Evolutionary conservation across 2,888 invertebrate species (phyloP).

Genomic region (Temnothorax unifasciatus): DNA sequence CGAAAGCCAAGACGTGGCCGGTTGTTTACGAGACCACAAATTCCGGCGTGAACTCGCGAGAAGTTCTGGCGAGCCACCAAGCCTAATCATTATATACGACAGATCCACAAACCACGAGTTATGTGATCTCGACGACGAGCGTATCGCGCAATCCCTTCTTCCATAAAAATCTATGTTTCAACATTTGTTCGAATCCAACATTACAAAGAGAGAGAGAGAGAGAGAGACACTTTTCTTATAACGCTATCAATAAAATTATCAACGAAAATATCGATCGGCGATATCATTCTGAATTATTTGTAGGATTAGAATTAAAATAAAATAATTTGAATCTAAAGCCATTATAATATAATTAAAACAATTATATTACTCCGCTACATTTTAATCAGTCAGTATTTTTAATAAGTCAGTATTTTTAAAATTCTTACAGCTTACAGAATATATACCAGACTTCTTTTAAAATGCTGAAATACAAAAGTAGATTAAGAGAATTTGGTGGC

Average conservation of each 20-base stretch:
- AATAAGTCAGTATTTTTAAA: not conserved
- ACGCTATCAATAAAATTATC: not conserved
- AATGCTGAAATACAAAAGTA: not conserved
- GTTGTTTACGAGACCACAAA: slow-evolving; percentile 77
- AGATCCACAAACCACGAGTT: slow-evolving; percentile 67
- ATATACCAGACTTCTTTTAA: not conserved
- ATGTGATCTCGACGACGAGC: slow-evolving; percentile 60
- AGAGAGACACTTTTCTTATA: not conserved
- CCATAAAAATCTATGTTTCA: slow-evolving; percentile 26
- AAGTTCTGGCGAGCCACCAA: slow-evolving; percentile 71
- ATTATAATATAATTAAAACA: not conserved
- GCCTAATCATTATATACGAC: slow-evolving; percentile 72
- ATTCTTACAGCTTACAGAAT: not conserved
- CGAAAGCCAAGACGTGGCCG: slow-evolving; percentile 57
- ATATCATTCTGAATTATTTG: not conserved
- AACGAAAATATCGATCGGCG: not conserved
- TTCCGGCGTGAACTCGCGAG: slow-evolving; percentile 71
- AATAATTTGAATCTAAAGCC: not conserved
- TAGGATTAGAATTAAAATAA: not conserved
- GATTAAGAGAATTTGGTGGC: not conserved
- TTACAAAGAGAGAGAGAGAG: not conserved
- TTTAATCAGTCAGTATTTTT: not conserved
- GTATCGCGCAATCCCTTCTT: slow-evolving; percentile 22
- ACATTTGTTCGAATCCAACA: not conserved
- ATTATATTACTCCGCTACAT: not conserved